Conservation (phyloP, 2,888 invertebrate species). For the Diogma glabrata region DNA sequence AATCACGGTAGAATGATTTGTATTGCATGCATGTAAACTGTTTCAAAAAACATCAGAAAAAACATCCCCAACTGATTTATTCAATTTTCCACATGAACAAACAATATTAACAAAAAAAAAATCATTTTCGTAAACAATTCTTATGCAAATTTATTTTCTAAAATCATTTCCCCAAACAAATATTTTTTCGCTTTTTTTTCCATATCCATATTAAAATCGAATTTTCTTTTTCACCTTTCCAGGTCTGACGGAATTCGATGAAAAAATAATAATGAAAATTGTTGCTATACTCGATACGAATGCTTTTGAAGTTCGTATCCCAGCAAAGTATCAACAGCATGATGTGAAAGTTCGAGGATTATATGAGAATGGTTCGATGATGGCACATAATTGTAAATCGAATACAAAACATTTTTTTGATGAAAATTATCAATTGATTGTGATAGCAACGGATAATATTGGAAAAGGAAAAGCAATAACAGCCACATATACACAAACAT, state of each 20-base stretch:
- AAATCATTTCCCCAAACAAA: too few relatives aligned
- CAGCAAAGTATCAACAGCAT: conserved; percentile 23
- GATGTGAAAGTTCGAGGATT: conserved; percentile 46
- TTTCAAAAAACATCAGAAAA: too few relatives aligned
- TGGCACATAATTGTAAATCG: conserved; percentile 60
- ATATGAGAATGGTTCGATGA: conserved; percentile 53
- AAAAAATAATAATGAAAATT: conserved; percentile 45
- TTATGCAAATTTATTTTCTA: too few relatives aligned
- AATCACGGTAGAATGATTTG: too few relatives aligned
- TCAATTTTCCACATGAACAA: too few relatives aligned
- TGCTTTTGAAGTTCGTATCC: conserved; percentile 51
- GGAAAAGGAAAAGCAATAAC: conserved; percentile 54
- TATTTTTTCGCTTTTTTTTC: too few relatives aligned
- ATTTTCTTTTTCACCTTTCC: too few relatives aligned
- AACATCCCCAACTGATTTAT: too few relatives aligned
- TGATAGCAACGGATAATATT: conserved; percentile 51
- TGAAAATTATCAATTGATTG: conserved; percentile 45
- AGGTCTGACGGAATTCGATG: conserved; percentile 40
- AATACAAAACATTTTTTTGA: conserved; percentile 60
- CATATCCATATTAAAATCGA: too few relatives aligned
- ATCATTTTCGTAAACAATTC: too few relatives aligned
- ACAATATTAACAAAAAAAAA: too few relatives aligned
- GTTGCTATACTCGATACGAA: conserved; percentile 64
- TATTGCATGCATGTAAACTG: too few relatives aligned
- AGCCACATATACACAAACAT: conserved; percentile 56